These are phyloP conservation scores for Clostera curtula DNA, from an alignment of 2,888 invertebrate species.

Conservation along the genomic window DNA sequence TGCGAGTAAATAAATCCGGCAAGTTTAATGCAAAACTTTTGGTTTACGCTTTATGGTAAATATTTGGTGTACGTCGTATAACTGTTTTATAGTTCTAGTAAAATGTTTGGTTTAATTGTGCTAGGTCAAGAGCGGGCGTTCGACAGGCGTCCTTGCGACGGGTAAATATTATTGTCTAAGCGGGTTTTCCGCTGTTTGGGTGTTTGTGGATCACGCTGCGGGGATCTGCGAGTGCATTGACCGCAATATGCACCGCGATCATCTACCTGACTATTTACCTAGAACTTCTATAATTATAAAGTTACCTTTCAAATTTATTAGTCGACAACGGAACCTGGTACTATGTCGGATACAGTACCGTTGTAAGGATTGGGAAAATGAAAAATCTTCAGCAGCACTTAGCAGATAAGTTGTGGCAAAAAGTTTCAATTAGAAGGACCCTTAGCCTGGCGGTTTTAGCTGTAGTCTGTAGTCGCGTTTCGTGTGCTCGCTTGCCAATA, in stretches of 20 bases:
- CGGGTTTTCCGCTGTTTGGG: constrained; percentile 67
- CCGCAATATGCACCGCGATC: constrained; percentile 15
- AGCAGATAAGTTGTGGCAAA: no score
- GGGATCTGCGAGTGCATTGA: constrained; percentile 39
- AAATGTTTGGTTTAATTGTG: constrained; percentile 74
- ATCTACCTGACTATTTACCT: no score
- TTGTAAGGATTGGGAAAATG: no score
- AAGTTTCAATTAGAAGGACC: no score
- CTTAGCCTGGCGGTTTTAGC: constrained; percentile 2
- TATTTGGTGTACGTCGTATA: constrained; percentile 73
- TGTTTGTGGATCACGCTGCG: constrained; percentile 53
- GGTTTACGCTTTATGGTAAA: constrained; percentile 75
- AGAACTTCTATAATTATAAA: no score
- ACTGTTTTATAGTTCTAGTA: constrained; percentile 73
- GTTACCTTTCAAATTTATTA: no score
- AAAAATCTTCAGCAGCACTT: no score
- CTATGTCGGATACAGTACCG: no score
- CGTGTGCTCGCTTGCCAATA: constrained; percentile 26
- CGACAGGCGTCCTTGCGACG: constrained; percentile 72
- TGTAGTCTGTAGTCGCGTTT: constrained; percentile 9
- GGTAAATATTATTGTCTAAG: constrained; percentile 74
- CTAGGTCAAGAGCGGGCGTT: constrained; percentile 72
- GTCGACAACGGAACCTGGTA: no score
- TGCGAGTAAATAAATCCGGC: constrained; percentile 65
- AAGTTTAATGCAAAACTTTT: constrained; percentile 73